These are phyloP conservation scores for Ascaphus truei DNA, from an alignment of 2,113 vertebrate species.

Conservation along the genomic window DNA sequence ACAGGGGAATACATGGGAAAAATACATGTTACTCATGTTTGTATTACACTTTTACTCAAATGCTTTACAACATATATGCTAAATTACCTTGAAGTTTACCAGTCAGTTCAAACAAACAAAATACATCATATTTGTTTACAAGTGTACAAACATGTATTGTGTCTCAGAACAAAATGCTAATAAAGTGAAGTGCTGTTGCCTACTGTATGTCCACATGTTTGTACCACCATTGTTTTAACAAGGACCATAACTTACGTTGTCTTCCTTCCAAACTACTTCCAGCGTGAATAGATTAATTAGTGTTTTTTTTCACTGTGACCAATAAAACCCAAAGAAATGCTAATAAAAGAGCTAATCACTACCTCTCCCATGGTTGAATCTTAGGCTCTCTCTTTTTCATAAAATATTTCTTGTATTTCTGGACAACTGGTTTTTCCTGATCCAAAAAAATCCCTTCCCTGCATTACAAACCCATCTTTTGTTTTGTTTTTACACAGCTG, in stretches of 20 bases:
- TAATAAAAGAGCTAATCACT: slow-evolving; percentile 87
- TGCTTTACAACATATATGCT: neutral
- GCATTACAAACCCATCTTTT: slow-evolving; percentile 44
- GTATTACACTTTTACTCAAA: neutral
- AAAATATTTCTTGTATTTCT: slow-evolving; percentile 53
- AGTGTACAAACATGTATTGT: no score
- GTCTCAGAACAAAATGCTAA: slow-evolving; percentile 34
- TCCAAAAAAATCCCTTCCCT: slow-evolving; percentile 53
- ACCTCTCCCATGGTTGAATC: slow-evolving; percentile 52
- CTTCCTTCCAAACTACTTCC: slow-evolving; percentile 80
- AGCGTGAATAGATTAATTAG: slow-evolving; percentile 85
- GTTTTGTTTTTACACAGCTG: slow-evolving; percentile 45
- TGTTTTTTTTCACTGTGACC: slow-evolving; percentile 76
- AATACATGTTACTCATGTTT: neutral
- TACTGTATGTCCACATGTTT: slow-evolving; percentile 64
- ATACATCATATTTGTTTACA: neutral
- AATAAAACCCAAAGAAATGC: slow-evolving; percentile 77
- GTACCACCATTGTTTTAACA: slow-evolving; percentile 58
- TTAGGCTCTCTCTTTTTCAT: slow-evolving; percentile 55
- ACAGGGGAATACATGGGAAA: no score
- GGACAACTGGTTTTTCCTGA: slow-evolving; percentile 53
- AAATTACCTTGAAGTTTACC: neutral
- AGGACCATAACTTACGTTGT: slow-evolving; percentile 81
- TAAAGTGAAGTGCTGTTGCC: slow-evolving; percentile 58
- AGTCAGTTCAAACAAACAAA: neutral